These are phyloP conservation scores for Pteropus alecto DNA, from an alignment of 2,113 vertebrate genomes.

Conservation along the genomic window DNA sequence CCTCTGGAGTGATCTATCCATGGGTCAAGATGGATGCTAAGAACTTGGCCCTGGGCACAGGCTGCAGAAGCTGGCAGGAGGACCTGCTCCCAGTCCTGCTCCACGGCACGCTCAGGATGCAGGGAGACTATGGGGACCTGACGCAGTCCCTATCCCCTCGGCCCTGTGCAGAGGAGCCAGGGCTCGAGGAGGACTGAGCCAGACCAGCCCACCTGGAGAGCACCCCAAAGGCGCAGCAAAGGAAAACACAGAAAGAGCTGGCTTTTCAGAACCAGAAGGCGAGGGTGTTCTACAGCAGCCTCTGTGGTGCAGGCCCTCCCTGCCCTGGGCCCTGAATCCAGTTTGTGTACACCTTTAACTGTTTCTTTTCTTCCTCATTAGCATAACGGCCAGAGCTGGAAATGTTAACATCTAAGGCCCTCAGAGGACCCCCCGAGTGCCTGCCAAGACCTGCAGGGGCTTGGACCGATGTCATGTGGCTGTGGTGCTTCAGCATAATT, in stretches of 20 bases:
- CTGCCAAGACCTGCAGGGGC: background rate
- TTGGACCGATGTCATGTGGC: background rate
- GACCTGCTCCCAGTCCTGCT: rapidly evolving
- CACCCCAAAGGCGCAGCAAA: background rate
- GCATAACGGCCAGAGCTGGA: background rate
- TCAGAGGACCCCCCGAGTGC: background rate
- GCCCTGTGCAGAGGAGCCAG: background rate
- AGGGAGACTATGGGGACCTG: too few species aligned
- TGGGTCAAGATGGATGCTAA: background rate
- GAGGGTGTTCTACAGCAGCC: background rate
- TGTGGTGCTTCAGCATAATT: background rate
- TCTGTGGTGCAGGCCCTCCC: background rate
- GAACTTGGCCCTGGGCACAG: background rate
- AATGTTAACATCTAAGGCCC: background rate
- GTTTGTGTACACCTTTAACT: rapidly evolving
- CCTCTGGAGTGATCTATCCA: background rate
- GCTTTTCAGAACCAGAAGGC: background rate
- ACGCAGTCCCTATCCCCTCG: background rate
- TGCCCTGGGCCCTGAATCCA: background rate
- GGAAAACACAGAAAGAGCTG: background rate
- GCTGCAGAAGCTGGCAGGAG: rapidly evolving
- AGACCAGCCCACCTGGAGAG: background rate
- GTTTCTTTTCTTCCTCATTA: background rate
- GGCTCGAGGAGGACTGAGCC: background rate
- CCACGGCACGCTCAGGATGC: rapidly evolving